A percentile compares a stretch with the other conserved stretches of the same genome.
phyloP scores from a whole-genome alignment of 1,140 invertebrate genomes.

The Cecropterus lyciades region DNA sequence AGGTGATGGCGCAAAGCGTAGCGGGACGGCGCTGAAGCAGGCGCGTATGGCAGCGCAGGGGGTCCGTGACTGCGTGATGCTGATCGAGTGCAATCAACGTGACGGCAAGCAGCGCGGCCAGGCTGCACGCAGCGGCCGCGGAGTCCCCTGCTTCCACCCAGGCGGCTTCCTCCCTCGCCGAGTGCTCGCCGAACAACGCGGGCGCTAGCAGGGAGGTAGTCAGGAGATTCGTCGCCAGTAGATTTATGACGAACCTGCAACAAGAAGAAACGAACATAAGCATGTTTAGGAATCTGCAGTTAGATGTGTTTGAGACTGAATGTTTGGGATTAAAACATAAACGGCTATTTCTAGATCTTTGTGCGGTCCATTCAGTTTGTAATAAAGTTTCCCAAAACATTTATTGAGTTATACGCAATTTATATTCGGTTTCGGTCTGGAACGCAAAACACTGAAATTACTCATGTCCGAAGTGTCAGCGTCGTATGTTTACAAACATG shows the following conservation, averaged over 20 bases:
- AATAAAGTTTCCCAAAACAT: conserved; percentile 13
- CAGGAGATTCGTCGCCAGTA: conserved; percentile 79
- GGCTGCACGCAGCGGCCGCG: conserved; percentile 67
- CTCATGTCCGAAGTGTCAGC: conserved; percentile 30
- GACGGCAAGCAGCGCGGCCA: conserved; percentile 86
- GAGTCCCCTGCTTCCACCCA: conserved; percentile 73
- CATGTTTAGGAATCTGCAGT: conserved; percentile 10
- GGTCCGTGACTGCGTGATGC: conserved; percentile 94
- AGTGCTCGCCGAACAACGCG: conserved; percentile 75
- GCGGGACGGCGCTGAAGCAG: conserved; percentile 90
- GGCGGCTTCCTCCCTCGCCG: conserved; percentile 51
- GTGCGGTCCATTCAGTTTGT: not conserved
- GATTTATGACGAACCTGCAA: conserved; percentile 83
- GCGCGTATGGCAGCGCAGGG: conserved; percentile 92
- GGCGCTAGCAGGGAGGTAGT: conserved; percentile 78
- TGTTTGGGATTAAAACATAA: conserved; percentile 5
- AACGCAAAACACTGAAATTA: conserved; percentile 43
- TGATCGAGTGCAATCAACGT: conserved; percentile 94
- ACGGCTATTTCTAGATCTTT: conserved; percentile 14
- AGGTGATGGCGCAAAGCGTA: conserved; percentile 87
- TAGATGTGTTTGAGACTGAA: conserved; percentile 6
- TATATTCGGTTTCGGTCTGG: conserved; percentile 26
- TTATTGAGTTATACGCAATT: conserved; percentile 22
- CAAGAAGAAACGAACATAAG: conserved; percentile 58
- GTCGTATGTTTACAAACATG: conserved; percentile 41